Conservation (phyloP, 2,113 vertebrate genomes). For the Casuarius casuarius region DNA sequence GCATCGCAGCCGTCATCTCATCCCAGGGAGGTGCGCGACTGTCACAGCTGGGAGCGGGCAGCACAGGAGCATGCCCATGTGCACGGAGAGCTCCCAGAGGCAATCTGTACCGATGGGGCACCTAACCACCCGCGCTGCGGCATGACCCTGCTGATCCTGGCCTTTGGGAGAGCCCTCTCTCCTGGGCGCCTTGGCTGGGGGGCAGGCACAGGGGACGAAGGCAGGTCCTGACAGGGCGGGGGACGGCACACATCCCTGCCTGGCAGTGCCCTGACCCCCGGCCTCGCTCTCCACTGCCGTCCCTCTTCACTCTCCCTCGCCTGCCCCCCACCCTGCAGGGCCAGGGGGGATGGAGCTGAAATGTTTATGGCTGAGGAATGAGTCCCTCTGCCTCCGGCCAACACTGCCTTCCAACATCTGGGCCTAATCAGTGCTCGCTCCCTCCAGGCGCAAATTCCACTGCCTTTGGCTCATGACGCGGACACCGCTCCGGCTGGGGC, state of each 20-base stretch:
- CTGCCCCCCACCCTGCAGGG: background rate
- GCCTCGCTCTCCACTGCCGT: fast-evolving
- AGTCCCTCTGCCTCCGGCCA: slow-evolving; percentile 49
- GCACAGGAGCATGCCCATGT: fast-evolving
- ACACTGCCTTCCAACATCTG: slow-evolving; percentile 72
- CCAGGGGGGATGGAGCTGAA: slow-evolving; percentile 19
- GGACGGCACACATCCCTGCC: background rate
- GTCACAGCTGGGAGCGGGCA: no score
- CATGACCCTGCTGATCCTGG: no score
- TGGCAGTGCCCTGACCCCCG: background rate
- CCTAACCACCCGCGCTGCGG: no score
- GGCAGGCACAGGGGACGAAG: fast-evolving
- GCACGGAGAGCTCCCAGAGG: background rate
- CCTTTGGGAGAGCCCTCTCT: no score
- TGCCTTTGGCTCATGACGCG: slow-evolving; percentile 60
- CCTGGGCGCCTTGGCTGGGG: fast-evolving
- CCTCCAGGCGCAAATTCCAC: slow-evolving; percentile 74
- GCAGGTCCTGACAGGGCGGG: background rate
- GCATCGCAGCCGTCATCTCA: fast-evolving
- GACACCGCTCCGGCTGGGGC: slow-evolving; percentile 50
- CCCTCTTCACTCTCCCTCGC: background rate
- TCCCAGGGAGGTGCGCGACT: background rate
- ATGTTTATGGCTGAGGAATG: slow-evolving; percentile 54
- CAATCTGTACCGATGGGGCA: background rate
- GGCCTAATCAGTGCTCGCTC: slow-evolving; percentile 51